phyloP scores from a whole-genome alignment of 2,888 invertebrate genomes.

The Empis stercorea region DNA sequence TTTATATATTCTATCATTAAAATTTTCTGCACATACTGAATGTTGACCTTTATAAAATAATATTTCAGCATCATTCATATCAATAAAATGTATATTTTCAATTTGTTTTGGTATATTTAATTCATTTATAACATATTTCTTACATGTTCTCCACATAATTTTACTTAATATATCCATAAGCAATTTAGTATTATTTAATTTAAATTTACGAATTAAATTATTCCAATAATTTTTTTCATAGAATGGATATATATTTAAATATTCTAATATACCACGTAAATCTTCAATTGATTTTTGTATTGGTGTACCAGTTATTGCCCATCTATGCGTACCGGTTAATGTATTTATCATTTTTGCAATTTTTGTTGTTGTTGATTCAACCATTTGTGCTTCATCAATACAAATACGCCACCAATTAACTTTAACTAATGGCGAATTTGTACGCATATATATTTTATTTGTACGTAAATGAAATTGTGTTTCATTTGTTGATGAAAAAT shows the following conservation, averaged over 20 bases:
- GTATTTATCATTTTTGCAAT: conserved; percentile 38
- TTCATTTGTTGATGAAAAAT: conserved; percentile 42
- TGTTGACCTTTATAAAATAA: conserved; percentile 57
- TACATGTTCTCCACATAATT: conserved; percentile 50
- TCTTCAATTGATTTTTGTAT: conserved; percentile 46
- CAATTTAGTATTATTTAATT: conserved; percentile 6
- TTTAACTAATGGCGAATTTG: conserved; percentile 52
- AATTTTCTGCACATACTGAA: conserved; percentile 37
- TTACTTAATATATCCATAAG: conserved; percentile 15
- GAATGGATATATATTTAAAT: conserved; percentile 31
- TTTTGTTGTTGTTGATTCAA: conserved; percentile 45
- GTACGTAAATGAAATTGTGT: conserved; percentile 36
- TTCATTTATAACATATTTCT: conserved; percentile 52
- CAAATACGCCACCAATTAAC: conserved; percentile 66
- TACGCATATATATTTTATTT: conserved; percentile 48
- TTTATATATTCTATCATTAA: conserved; percentile 36
- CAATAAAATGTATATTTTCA: conserved; percentile 43
- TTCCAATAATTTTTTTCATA: conserved; percentile 21
- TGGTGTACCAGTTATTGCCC: conserved; percentile 67
- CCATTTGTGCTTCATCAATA: conserved; percentile 71
- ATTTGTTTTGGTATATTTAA: conserved; percentile 52
- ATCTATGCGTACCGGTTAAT: conserved; percentile 44
- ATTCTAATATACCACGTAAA: conserved; percentile 30
- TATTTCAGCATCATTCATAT: conserved; percentile 59
- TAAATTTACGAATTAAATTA: conserved; percentile 21